Evolutionary conservation across 2,797 vertebrate species (phyloP).

Genomic region (Emydoidea blandingii): DNA sequence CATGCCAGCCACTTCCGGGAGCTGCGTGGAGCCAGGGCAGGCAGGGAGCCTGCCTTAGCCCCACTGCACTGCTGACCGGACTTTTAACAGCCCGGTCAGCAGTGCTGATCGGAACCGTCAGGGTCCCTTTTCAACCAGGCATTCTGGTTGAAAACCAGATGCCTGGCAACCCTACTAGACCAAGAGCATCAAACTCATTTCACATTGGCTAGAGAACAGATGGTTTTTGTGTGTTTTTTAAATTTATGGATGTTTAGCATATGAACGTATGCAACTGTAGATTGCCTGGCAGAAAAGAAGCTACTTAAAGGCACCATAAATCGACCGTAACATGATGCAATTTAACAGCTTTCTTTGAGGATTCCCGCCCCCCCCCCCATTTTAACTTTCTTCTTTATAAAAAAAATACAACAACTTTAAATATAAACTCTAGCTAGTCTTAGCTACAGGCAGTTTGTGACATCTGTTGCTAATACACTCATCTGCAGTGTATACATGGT

Average conservation of each 20-base stretch:
- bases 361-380: background rate
- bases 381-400: background rate
- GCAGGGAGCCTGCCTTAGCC: too few species aligned
- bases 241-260: conserved; percentile 21
- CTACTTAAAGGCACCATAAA: background rate
- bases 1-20: too few species aligned
- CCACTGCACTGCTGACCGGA: too few species aligned
- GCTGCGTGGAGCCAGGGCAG: too few species aligned
- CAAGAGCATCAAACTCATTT: conserved; percentile 26
- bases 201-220: background rate
- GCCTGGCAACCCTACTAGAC: background rate
- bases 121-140: too few species aligned
- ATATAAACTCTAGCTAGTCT: background rate
- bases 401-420: background rate
- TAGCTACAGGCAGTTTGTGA: background rate
- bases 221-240: background rate
- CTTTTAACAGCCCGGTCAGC: too few species aligned
- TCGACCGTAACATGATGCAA: background rate
- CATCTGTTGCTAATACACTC: background rate
- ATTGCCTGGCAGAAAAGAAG: conserved; percentile 10
- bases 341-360: conserved; percentile 20
- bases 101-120: too few species aligned
- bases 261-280: background rate
- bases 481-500: background rate
- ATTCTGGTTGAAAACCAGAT: too few species aligned